phyloP scores from a whole-genome alignment of 2,113 vertebrate species.

The Podarcis raffonei region DNA sequence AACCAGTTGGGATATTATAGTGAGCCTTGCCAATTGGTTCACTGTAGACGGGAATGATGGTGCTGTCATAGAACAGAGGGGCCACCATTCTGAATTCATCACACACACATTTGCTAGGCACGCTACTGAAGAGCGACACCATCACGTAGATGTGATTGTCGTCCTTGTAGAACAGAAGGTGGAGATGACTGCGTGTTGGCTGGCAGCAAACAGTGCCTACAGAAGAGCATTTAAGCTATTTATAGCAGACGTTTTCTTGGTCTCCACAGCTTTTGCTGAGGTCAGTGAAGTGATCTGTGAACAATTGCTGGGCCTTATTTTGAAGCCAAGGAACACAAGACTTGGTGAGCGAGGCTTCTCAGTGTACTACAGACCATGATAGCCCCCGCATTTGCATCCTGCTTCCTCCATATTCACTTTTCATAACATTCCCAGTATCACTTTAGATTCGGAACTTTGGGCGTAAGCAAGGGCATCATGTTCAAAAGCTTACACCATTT shows the following conservation, averaged over 20 bases:
- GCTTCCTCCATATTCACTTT: neutral
- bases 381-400: neutral
- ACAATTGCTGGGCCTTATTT: neutral
- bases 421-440: neutral
- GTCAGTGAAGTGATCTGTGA: constrained; percentile 19
- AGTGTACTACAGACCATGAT: no score
- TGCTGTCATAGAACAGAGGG: neutral
- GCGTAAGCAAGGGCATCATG: neutral
- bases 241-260: neutral
- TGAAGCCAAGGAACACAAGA: neutral
- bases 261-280: constrained; percentile 8
- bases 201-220: neutral
- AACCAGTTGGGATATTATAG: neutral
- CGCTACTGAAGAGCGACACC: neutral
- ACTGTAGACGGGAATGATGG: neutral
- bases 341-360: neutral
- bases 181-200: neutral
- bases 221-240: neutral
- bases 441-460: neutral
- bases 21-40: neutral
- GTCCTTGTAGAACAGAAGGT: neutral
- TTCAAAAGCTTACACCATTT: neutral
- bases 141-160: neutral
- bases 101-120: neutral
- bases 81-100: neutral